A percentile compares a stretch with the other conserved stretches of the same genome.
These are phyloP conservation scores for Drosophila mayaguana DNA, from an alignment of 2,888 invertebrate species.

Conservation along the genomic window DNA sequence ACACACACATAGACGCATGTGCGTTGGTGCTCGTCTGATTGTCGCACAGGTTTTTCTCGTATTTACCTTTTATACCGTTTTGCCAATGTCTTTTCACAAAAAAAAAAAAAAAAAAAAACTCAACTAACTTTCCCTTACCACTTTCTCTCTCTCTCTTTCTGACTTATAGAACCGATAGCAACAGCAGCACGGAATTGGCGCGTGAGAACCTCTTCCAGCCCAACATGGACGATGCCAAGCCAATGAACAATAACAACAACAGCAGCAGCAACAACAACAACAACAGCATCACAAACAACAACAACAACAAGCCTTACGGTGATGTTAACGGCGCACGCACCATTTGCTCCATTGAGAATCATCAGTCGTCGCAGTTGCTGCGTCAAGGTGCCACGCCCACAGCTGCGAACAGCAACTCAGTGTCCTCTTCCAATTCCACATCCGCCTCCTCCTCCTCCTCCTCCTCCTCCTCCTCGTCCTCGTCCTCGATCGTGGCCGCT, in stretches of 20 bases:
- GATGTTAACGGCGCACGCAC: slow-evolving; percentile 50
- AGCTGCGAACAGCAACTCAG: background rate
- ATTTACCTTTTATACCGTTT: slow-evolving; percentile 47
- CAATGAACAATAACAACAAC: slow-evolving; percentile 58
- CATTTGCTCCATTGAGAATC: slow-evolving; percentile 71
- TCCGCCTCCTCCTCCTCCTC: too few species aligned
- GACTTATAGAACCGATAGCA: slow-evolving; percentile 78
- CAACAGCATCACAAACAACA: slow-evolving; percentile 20
- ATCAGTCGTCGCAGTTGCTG: slow-evolving; percentile 45
- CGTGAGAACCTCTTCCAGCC: slow-evolving; percentile 84
- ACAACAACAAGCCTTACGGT: slow-evolving; percentile 33
- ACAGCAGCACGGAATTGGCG: slow-evolving; percentile 73
- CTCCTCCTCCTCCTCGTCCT: background rate
- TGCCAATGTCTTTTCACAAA: slow-evolving; percentile 44
- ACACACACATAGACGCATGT: too few species aligned
- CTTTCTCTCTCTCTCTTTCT: slow-evolving; percentile 67
- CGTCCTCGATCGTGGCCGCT: background rate
- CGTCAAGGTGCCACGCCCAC: slow-evolving; percentile 39
- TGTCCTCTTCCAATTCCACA: background rate
- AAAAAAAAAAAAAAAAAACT: background rate
- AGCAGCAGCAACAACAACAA: slow-evolving; percentile 33
- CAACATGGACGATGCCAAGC: slow-evolving; percentile 78
- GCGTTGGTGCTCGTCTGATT: slow-evolving; percentile 6
- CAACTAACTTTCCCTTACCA: slow-evolving; percentile 73
- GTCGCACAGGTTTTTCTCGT: slow-evolving; percentile 55